A percentile compares a stretch with the other conserved stretches of the same genome.
Evolutionary conservation across 2,797 vertebrate species (phyloP).

Genomic region (Triplophysa bombifrons): DNA sequence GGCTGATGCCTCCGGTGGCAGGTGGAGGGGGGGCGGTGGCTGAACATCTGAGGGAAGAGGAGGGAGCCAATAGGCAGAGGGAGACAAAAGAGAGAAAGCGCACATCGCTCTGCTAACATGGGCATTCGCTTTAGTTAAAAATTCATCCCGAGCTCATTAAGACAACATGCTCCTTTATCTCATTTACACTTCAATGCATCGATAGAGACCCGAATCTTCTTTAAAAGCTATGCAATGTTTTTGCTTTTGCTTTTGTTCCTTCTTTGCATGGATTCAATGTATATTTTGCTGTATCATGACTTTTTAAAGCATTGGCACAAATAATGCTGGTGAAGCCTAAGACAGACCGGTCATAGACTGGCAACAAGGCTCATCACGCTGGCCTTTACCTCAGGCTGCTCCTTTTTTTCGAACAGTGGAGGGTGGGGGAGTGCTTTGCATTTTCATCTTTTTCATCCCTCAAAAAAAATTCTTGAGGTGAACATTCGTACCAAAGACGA

Average conservation of each 20-base stretch:
- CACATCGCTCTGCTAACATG: slow-evolving; percentile 34
- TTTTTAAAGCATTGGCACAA: too few relatives aligned
- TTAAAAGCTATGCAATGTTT: background rate
- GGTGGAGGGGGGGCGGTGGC: slow-evolving; percentile 27
- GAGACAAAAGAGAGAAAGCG: slow-evolving; percentile 32
- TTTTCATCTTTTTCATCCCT: too few relatives aligned
- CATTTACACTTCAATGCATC: slow-evolving; percentile 48
- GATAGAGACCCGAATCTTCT: background rate
- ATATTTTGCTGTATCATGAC: background rate
- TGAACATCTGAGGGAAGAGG: slow-evolving; percentile 34
- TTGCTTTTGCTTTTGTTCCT: background rate
- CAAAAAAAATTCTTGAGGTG: too few relatives aligned
- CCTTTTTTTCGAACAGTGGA: too few relatives aligned
- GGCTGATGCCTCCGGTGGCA: slow-evolving; percentile 47
- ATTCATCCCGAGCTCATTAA: slow-evolving; percentile 45
- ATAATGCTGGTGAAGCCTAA: too few relatives aligned
- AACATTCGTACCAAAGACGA: background rate
- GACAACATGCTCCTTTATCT: slow-evolving; percentile 34
- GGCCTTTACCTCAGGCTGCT: background rate
- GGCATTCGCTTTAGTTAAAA: slow-evolving; percentile 29
- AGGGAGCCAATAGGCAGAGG: background rate
- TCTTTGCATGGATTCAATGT: background rate
- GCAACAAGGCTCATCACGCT: too few relatives aligned
- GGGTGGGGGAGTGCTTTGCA: too few relatives aligned
- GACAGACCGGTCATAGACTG: too few relatives aligned